phyloP scores from a whole-genome alignment of 2,113 vertebrate genomes.

The Tragelaphus imberbis region DNA sequence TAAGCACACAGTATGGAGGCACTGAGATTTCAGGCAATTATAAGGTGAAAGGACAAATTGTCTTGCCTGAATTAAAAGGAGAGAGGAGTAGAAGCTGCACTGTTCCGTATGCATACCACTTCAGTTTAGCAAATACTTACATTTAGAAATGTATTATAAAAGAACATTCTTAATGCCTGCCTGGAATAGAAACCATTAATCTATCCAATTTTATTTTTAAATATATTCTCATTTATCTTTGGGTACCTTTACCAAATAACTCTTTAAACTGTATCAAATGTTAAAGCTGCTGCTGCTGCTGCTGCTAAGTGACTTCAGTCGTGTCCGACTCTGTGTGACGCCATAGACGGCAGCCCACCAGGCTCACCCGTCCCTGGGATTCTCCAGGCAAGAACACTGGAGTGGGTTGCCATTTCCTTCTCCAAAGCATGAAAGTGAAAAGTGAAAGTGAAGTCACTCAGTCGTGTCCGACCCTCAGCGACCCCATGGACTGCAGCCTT shows the following conservation, averaged over 20 bases:
- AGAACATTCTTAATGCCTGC: neutral
- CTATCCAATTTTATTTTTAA: slow-evolving; percentile 31
- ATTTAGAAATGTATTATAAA: neutral
- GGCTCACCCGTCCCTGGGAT: too few species aligned
- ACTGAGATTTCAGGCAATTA: slow-evolving; percentile 21
- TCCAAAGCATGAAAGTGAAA: too few species aligned
- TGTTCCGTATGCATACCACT: neutral
- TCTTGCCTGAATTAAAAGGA: neutral
- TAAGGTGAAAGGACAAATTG: neutral
- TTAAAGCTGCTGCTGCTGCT: neutral
- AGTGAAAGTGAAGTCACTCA: too few species aligned
- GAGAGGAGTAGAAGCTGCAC: neutral
- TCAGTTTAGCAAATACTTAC: neutral
- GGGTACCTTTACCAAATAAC: neutral
- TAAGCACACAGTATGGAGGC: neutral
- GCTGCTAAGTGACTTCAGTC: too few species aligned
- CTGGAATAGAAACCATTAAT: slow-evolving; percentile 28
- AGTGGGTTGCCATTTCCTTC: too few species aligned
- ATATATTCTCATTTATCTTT: slow-evolving; percentile 1
- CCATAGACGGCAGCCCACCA: too few species aligned
- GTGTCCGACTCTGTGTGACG: too few species aligned
- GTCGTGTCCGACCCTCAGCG: too few species aligned
- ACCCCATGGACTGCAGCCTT: too few species aligned
- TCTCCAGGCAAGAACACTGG: too few species aligned
- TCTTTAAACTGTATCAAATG: neutral